phyloP scores from a whole-genome alignment of 1,140 invertebrate species.

The Drosophila aff. region DNA sequence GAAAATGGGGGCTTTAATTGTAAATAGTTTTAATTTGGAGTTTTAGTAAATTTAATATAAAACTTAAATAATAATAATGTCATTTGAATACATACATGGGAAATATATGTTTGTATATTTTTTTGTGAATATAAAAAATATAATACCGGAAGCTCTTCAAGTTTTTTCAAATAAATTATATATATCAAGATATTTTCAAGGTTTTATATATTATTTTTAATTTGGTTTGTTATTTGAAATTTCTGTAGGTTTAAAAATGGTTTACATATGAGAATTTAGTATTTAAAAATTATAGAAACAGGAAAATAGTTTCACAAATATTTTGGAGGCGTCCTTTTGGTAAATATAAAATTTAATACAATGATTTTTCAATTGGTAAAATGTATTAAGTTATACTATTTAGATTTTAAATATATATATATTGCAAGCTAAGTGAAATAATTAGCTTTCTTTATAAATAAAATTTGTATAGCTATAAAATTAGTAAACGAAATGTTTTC shows the following conservation, averaged over 20 bases:
- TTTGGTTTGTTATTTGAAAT: too few species aligned
- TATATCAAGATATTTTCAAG: too few species aligned
- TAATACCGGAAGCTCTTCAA: neutral
- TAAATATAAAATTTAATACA: neutral
- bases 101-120: neutral
- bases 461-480: neutral
- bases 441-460: neutral
- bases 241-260: too few species aligned
- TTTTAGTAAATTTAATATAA: neutral
- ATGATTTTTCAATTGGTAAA: neutral
- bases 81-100: neutral
- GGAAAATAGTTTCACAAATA: too few species aligned
- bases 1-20: neutral
- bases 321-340: too few species aligned
- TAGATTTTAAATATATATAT: neutral
- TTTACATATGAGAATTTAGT: too few species aligned
- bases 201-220: neutral
- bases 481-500: neutral
- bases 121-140: too few species aligned
- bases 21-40: neutral
- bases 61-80: neutral
- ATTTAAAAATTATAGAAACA: too few species aligned
- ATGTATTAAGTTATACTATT: neutral
- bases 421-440: neutral
- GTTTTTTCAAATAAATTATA: too few species aligned